Percentiles rank a stretch among this genome's conserved stretches.
phyloP scores from a whole-genome alignment of 2,888 invertebrate species.

The Dynastes hyllus region DNA sequence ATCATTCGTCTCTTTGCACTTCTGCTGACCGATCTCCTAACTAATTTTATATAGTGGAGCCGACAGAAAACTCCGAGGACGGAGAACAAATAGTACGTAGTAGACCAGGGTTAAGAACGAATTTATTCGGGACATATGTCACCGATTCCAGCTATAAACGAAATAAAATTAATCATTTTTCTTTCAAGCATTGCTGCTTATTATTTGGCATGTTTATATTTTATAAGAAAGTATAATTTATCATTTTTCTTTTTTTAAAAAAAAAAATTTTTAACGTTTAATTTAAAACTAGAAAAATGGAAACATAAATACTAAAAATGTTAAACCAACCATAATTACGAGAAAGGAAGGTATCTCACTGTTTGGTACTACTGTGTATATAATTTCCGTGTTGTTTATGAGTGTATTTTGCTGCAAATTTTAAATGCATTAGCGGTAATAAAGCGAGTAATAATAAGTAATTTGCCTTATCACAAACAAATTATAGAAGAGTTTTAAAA shows the following conservation, averaged over 20 bases:
- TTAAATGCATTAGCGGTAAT: background rate
- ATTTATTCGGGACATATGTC: background rate
- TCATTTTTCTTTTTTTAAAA: no score
- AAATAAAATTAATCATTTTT: no score
- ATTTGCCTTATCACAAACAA: conserved; percentile 11
- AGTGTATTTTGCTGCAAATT: conserved; percentile 5
- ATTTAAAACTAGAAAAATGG: no score
- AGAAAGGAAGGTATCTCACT: no score
- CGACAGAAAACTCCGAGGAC: conserved; percentile 2
- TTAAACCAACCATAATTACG: no score
- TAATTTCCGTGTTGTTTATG: background rate
- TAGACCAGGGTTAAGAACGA: background rate
- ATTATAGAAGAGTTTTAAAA: conserved; percentile 10
- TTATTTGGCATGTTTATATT: no score
- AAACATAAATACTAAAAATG: no score
- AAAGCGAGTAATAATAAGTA: conserved; percentile 8
- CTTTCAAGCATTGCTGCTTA: no score
- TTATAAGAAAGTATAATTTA: no score
- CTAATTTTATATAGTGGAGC: conserved; percentile 13
- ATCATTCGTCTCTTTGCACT: conserved; percentile 44
- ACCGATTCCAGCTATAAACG: background rate
- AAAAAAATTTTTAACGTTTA: no score
- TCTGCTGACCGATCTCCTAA: conserved; percentile 25
- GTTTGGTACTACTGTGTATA: background rate
- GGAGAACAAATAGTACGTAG: conserved; percentile 6